Conservation (phyloP, 2,797 vertebrate genomes). For the Oryzias sinensis region DNA sequence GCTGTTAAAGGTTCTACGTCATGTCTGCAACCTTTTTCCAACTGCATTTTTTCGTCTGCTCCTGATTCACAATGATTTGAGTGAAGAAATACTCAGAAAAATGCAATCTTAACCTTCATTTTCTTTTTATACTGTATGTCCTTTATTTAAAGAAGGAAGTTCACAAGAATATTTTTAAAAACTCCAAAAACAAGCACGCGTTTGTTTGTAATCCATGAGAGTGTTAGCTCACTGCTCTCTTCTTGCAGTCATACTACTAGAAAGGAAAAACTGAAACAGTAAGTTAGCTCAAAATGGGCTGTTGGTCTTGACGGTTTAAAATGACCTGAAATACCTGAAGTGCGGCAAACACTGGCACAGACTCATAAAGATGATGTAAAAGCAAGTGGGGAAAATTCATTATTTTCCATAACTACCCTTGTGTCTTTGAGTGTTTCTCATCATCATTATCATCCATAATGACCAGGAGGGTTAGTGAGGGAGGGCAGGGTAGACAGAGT, state of each 20-base stretch:
- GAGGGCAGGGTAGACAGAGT: conserved; percentile 14
- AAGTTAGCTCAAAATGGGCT: conserved; percentile 21
- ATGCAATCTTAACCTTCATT: no score
- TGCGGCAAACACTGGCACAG: conserved; percentile 21
- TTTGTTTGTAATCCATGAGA: no score
- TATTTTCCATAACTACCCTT: conserved; percentile 15
- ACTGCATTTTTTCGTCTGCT: no score
- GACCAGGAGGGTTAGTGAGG: conserved; percentile 2
- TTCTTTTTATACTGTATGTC: no score
- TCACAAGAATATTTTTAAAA: no score
- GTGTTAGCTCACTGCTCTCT: no score
- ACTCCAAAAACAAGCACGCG: no score
- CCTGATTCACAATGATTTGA: no score
- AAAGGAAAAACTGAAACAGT: conserved; percentile 18
- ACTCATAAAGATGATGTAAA: neutral
- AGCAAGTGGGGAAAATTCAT: neutral
- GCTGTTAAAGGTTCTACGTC: no score
- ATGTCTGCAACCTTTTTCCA: no score
- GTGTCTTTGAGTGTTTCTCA: conserved; percentile 1
- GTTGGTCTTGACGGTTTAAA: conserved; percentile 42
- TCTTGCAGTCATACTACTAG: conserved; percentile 17
- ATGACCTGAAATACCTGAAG: conserved; percentile 57
- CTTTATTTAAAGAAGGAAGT: no score
- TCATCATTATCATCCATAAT: conserved; percentile 14
- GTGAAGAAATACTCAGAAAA: no score